Conservation (phyloP, 2,113 vertebrate species). For the Phalacrocorax brasilianus region DNA sequence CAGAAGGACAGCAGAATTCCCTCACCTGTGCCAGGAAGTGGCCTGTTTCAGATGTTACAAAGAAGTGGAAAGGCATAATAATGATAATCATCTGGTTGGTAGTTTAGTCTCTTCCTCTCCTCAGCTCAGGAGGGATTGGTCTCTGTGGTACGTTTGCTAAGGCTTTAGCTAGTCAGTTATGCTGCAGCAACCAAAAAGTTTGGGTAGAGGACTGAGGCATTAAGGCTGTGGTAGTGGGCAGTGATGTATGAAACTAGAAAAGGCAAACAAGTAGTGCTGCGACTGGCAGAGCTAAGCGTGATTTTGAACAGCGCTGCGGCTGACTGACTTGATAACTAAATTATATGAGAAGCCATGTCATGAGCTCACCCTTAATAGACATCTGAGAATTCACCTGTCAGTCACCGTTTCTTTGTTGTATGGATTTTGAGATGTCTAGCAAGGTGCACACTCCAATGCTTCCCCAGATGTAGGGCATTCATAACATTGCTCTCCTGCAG, state of each 20-base stretch:
- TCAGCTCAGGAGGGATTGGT: not conserved
- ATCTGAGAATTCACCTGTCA: conserved; percentile 27
- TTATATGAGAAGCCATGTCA: not conserved
- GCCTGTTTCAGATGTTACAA: not conserved
- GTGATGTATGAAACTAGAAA: not conserved
- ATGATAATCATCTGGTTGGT: not conserved
- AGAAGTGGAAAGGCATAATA: not conserved
- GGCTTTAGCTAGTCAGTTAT: not conserved
- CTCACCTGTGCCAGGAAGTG: not conserved
- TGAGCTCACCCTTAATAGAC: conserved; percentile 48
- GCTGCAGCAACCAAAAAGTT: not conserved
- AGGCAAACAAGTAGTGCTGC: not conserved
- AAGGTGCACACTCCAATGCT: not conserved
- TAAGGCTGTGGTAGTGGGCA: not conserved
- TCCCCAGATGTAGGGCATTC: not conserved
- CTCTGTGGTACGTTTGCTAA: not conserved
- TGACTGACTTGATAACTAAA: conserved; percentile 53
- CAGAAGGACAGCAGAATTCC: not conserved
- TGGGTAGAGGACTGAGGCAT: not conserved
- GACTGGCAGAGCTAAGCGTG: conserved; percentile 25
- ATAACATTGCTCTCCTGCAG: not conserved
- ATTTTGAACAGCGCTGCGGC: not conserved
- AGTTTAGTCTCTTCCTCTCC: not conserved
- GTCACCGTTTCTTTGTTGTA: not conserved
- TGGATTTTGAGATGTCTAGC: conserved; percentile 3